Base-by-base conservation (phyloP, 64 coral and sea anemone species). In the Dendrophyllia cribrosa region DNA sequence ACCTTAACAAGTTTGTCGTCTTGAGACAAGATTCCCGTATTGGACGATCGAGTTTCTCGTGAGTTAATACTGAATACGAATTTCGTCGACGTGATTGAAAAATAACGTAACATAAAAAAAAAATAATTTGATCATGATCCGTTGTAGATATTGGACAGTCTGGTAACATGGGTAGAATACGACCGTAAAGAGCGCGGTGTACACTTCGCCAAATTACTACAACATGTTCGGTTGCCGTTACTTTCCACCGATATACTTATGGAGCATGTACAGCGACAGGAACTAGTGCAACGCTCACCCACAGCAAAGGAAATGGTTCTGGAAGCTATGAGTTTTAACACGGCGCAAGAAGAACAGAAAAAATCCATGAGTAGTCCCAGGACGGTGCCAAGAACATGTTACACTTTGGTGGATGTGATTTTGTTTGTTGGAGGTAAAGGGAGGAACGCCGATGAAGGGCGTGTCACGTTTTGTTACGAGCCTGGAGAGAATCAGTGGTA, bases 121-220 rank as follows among this genome's bases (percentile, higher is more conserved):
- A 34, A 34, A 34, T 34, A 2, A 34, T 34, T 34, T 34, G 34
- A 34, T 34, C 34, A 34, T 34, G 34, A 22, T 23, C 6, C 67
- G 9, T 5, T 74, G 7, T 48, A 76, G 86, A 69, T 97, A 16
- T 97, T 97, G 52, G 88, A 91, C 51, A 94, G 81, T 20, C 83
- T 97, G 7, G 56, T 94, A 5, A 75, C 83, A 6, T 97, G 95
- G 95, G 94, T 92, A 1, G 74, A 97, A 8, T 68, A 90, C 22
- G 69, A 94, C 43, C 92, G 91, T 6, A 90, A 64, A 53, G 83
- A 88, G 1, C 66, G 95, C 17, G 95, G 95, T 34, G 51, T 97
- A n/a, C 95, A 94, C 66, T 97, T 97, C 66, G 82, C 95, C 77
- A 94, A 94, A 79, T 83, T 97, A 9, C 92, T 97, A 25, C 77